phyloP scores from a whole-genome alignment of 2,797 vertebrate genomes.

The Lepus townsendii region DNA sequence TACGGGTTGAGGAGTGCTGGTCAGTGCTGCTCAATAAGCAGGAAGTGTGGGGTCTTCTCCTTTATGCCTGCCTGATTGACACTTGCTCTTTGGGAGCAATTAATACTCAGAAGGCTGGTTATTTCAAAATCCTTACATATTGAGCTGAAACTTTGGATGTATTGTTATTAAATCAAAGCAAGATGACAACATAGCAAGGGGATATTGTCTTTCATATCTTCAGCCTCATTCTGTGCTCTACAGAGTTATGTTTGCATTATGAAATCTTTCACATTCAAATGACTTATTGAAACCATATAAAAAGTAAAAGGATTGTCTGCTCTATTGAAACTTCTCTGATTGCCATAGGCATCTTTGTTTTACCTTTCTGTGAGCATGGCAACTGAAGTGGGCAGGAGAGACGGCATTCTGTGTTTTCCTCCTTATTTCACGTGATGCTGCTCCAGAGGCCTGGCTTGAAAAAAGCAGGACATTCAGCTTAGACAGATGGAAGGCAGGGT shows the following conservation, averaged over 20 bases:
- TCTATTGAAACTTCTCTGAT: background rate
- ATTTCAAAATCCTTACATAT: conserved; percentile 33
- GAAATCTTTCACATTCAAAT: conserved; percentile 57
- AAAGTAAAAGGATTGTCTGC: background rate
- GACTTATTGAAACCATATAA: conserved; percentile 7
- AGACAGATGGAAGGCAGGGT: conserved; percentile 82
- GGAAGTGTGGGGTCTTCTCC: background rate
- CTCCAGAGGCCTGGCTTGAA: conserved; percentile 72
- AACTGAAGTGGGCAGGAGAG: conserved; percentile 52
- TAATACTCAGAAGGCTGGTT: background rate
- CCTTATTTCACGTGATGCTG: conserved; percentile 61
- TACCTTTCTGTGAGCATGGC: background rate
- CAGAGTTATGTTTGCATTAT: background rate
- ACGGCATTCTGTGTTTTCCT: conserved; percentile 26
- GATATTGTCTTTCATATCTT: conserved; percentile 40
- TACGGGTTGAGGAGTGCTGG: background rate
- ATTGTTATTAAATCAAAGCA: conserved; percentile 41
- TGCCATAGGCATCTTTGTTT: background rate
- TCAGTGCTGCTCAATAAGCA: background rate
- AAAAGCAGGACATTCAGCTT: conserved; percentile 72
- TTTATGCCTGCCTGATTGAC: background rate
- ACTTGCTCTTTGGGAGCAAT: background rate
- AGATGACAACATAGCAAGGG: background rate
- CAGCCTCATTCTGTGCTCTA: background rate
- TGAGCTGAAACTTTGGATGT: background rate